Base-by-base conservation (phyloP, 2,113 vertebrate species). In the Oophaga pumilio region DNA sequence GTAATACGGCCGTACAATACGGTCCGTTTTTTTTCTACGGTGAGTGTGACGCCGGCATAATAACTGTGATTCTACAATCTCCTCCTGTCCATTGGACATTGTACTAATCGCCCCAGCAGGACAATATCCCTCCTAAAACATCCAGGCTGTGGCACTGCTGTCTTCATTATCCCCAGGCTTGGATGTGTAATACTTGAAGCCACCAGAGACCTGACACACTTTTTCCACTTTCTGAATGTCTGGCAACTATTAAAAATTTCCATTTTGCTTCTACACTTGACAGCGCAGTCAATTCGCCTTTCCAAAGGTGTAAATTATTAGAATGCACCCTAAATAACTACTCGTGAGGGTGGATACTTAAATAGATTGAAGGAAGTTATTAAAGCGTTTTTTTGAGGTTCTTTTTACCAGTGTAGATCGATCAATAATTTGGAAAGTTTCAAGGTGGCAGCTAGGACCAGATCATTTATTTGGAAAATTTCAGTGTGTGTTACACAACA, bases 121-220 rank as follows among this genome's bases (percentile, higher is more conserved):
- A 68, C 43, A 83, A n/a, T 33, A 76, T 76, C 56, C 56, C 84
- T 26, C n/a, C 15, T 28, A 57, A 50, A 49, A 64, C 49, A 14
- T 66, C n/a, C 57, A 50, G 73, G 73, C 84, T 26, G 74, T 86
- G 33, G 56, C 33, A 77, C 57, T 17, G 74, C 57, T 15, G 28
- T 24, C 84, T 78, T 52, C 17, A 52, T 78, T 78, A 86, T 78
- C 49, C 15, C 6, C 59, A 12, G 59, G 84, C 60, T 15, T 22
- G 59, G 84, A 85, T 33, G 71, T 17, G 57, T 33, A 59, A 85
- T 56, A 56, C 64, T 74, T 60, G n/a, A 43, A 80, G 62, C 18
- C 85, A 56, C 60, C 49, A 52, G 85, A 86, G 76, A 86, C 50
- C 60, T 86, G 85, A 79, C 85, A 77, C 59, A 86, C 62, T 68